Base-by-base conservation (phyloP, 2,888 invertebrate species). In the Quadriops clusia region DNA sequence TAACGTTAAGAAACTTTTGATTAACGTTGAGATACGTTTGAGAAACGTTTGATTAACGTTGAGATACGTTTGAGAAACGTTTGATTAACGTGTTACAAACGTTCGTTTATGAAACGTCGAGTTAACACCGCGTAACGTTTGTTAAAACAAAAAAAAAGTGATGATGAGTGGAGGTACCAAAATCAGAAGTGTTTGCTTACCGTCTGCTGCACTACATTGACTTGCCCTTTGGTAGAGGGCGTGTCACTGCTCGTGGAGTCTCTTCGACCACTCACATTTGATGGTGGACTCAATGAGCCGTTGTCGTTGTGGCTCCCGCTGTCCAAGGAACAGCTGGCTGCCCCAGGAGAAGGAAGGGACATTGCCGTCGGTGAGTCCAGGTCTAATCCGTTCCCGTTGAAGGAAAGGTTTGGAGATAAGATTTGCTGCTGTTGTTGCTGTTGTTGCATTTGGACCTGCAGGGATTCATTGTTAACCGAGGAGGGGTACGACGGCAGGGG, bases 121-220 rank as follows among this genome's bases (percentile, higher is more conserved):
- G n/a, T n/a, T n/a, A n/a, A n/a, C n/a, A n/a, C n/a, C n/a, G 7
- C n/a, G 18, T 18, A 18, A 18, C 18, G n/a, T n/a, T n/a, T n/a
- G n/a, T n/a, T n/a, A n/a, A n/a, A n/a, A n/a, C n/a, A n/a, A n/a
- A n/a, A n/a, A n/a, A n/a, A n/a, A n/a, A n/a, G n/a, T n/a, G n/a
- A n/a, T n/a, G n/a, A n/a, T n/a, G n/a, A n/a, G n/a, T n/a, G n/a
- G n/a, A n/a, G n/a, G n/a, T n/a, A n/a, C n/a, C n/a, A n/a, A n/a
- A n/a, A n/a, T n/a, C n/a, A n/a, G n/a, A n/a, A n/a, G 54, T 53
- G 55, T 56, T 58, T 70, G 76, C 83, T 84, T 81, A 87, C 86
- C 84, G 84, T 77, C 67, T 81, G 80, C 62, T 83, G 85, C 60
- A 86, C 76, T 64, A 82, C 72, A 61, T 69, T 68, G 51, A 72